Evolutionary conservation across 2,797 vertebrate species (phyloP), one percentile per base, ranked within the genome.

Genomic region (Siniperca undulata): DNA sequence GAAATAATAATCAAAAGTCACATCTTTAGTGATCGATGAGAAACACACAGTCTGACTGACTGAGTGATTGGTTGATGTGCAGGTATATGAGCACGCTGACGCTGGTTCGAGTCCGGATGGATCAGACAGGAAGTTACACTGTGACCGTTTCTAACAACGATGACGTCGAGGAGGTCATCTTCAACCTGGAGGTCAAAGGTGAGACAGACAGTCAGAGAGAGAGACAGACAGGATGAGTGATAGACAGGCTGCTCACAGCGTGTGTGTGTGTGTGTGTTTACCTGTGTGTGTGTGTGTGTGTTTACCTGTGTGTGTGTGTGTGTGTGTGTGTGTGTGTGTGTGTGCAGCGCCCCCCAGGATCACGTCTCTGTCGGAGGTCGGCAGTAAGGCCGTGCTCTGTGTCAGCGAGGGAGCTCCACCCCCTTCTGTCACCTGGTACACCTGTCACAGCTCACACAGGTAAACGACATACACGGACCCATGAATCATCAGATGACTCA

Each of bases 121-220:
- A 96, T 22, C 97, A 98, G 82, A 95, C 95, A 55, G 97, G 97
- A 75, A 87, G 83, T 85, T 99, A 98, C 80, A 96, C 93, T 7
- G 94, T 95, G 11, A 86, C 82, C 0, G 97, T 92, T 73, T 94
- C 74, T 86, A 96, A 97, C 0, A 95, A 96, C 2, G 97, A 98
- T 0, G 96, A 93, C 0, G 38, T 78, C 0, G 81, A 92, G 80
- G 93, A 96, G 12, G 65, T 96, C 8, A 89, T 94, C 38, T 98
- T 98, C 90, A 84, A 94, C 48, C 92, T 99, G 74, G 95, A 98
- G 90, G 96, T 99, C 75, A 91, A 86, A 92, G 93, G 95, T 95
- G 74, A 92, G 87, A 64, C 0, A 38, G 1, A 7, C 16, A 64
- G 7, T 27, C 27, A 60, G 11, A 13, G 7, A 68, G 30, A 38